Evolutionary conservation across 2,113 vertebrate species (phyloP), one percentile per base, ranked within the genome.

Genomic region (Catharus bicknelli): DNA sequence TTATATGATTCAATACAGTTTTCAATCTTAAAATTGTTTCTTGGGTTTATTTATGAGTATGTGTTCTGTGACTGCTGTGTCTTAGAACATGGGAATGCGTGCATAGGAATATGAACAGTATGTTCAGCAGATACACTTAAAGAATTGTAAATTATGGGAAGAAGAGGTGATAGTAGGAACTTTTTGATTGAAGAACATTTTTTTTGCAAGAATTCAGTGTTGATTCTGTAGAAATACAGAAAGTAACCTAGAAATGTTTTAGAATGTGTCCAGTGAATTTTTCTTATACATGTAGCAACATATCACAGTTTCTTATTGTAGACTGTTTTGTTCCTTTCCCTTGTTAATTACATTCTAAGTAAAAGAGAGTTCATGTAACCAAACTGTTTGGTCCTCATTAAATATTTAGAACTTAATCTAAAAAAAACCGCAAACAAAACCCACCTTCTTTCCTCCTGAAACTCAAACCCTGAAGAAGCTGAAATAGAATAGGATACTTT

Each of bases 401-500:
- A 92, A 90, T 76, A 77, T 87, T 95, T 90, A 96, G 30, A 94
- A 83, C 61, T 80, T 74, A 74, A 67, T 70, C 47, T 86, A 73
- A 84, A 91, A 61, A 62, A 48, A 42, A 9, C 20, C 20, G 8
- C 25, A 68, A 51, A 50, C 72, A 67, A 43, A 67, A 43, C 2
- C 45, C 21, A 16, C 57, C 26, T 70, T 16, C 27, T 89, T 90
- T 81, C 30, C 10, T 92, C 7, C 25, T 94, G 90, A 95, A 86
- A 90, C 26, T 90, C 38, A 73, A 82, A 36, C 66, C 54, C 62
- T 27, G 34, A 88, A 85, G 63, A 69, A 73, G 9, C 38, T 80
- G 84, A 80, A 90, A 69, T 47, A 69, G 58, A 72, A 68, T 45
- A 91, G 32, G 58, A 26, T 90, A 54, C 29, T 40, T 53, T 55